These are phyloP conservation scores for Anarsia innoxiella DNA, from an alignment of 2,888 invertebrate genomes.

Conservation along the genomic window DNA sequence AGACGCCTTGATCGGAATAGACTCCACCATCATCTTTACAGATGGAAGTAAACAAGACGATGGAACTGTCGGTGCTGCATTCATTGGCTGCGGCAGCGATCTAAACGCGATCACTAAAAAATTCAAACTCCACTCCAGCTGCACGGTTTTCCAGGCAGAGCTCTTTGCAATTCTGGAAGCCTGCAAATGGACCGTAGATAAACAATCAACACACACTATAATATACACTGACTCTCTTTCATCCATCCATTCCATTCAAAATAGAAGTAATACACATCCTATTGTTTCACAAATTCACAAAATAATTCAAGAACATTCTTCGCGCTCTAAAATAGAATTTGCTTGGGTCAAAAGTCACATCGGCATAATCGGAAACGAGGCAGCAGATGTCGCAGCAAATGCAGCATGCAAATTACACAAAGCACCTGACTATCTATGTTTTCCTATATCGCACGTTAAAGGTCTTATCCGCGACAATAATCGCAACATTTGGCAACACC, in stretches of 20 bases:
- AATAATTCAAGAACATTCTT: background rate
- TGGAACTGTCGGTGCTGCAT: background rate
- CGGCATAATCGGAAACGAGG: background rate
- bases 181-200: background rate
- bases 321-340: background rate
- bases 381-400: background rate
- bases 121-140: background rate
- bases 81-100: background rate
- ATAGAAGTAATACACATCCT: background rate
- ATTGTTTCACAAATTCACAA: background rate
- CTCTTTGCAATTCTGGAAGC: background rate
- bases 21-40: background rate
- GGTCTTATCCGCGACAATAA: background rate
- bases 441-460: background rate
- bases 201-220: background rate
- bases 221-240: background rate
- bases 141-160: slow-evolving; percentile 12
- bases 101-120: background rate
- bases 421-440: background rate
- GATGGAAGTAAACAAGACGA: slow-evolving; percentile 6
- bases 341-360: background rate
- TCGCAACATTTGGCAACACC: background rate
- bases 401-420: background rate
- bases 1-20: background rate
- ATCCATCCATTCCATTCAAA: background rate